Percentiles rank a stretch among this genome's conserved stretches.
Evolutionary conservation across 2,888 invertebrate species (phyloP).

Genomic region (Eurytoma adleriae): DNA sequence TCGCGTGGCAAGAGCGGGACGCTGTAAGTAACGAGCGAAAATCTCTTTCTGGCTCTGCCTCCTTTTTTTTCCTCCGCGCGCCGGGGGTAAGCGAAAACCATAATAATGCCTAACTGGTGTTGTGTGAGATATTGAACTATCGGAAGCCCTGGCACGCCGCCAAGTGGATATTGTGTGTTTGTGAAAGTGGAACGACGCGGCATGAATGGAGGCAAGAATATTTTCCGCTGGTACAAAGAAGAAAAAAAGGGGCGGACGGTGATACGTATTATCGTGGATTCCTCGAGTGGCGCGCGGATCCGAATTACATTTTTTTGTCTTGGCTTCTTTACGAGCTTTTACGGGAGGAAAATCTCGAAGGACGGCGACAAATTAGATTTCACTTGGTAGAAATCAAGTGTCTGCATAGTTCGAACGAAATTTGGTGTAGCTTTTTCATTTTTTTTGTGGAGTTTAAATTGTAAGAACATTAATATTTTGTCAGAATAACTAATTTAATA

Average conservation of each 20-base stretch:
- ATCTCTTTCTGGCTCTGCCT: not conserved
- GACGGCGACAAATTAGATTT: not conserved
- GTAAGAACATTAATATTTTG: no score
- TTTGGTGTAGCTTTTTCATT: no score
- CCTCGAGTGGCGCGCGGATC: not conserved
- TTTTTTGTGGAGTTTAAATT: no score
- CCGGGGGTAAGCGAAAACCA: not conserved
- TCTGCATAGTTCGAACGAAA: no score
- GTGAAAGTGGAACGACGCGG: conserved; percentile 27
- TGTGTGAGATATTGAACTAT: conserved; percentile 43
- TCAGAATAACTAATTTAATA: no score
- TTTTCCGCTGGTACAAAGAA: not conserved
- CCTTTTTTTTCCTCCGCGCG: not conserved
- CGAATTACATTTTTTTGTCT: conserved; percentile 18
- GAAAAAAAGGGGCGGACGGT: not conserved
- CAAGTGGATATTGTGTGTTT: conserved; percentile 35
- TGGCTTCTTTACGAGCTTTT: not conserved
- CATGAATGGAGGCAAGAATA: not conserved
- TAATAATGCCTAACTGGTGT: conserved; percentile 19
- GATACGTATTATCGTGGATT: conserved; percentile 18
- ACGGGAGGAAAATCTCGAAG: not conserved
- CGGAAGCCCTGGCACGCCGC: conserved; percentile 23
- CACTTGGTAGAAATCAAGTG: not conserved
- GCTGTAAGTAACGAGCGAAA: not conserved
- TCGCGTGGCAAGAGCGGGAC: not conserved